Percentiles rank a stretch among this genome's conserved stretches.
Conservation (phyloP, 2,113 vertebrate species). For the Triplophysa tibetana region DNA sequence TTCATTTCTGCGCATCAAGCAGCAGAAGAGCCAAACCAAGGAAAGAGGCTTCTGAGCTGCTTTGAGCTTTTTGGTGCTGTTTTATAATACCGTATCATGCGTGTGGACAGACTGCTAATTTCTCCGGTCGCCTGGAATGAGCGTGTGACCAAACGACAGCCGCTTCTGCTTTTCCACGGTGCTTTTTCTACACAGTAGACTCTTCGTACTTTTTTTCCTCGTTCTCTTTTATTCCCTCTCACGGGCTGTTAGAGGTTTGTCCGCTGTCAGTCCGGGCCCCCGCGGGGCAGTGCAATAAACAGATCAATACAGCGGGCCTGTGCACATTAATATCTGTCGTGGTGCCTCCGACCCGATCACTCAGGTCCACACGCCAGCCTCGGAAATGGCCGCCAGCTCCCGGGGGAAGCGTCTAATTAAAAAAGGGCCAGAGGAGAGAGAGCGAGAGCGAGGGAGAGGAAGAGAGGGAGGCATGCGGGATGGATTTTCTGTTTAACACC, state of each 20-base stretch:
- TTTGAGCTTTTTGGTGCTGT: conserved; percentile 39
- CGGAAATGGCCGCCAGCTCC: conserved; percentile 78
- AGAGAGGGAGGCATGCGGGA: conserved; percentile 67
- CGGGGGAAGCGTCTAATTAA: conserved; percentile 78
- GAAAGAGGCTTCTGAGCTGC: conserved; percentile 32
- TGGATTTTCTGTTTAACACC: conserved; percentile 72
- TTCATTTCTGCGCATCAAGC: conserved; percentile 43
- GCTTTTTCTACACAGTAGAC: neutral
- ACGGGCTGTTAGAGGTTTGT: conserved; percentile 58
- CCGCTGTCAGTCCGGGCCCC: conserved; percentile 75
- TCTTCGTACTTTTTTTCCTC: conserved; percentile 7
- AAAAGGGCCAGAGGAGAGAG: conserved; percentile 66
- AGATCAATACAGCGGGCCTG: conserved; percentile 81
- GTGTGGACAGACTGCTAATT: conserved; percentile 18
- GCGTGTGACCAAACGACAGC: conserved; percentile 6
- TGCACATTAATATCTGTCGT: conserved; percentile 81
- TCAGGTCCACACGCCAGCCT: conserved; percentile 71
- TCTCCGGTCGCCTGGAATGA: conserved; percentile 13
- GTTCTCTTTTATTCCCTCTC: conserved; percentile 22
- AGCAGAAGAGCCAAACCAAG: conserved; percentile 36
- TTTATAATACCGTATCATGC: conserved; percentile 26
- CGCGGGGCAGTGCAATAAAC: conserved; percentile 78
- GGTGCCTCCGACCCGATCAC: conserved; percentile 66
- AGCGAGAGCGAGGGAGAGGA: conserved; percentile 53
- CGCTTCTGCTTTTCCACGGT: neutral